Evolutionary conservation across 1,140 invertebrate genomes (phyloP), one percentile per base, ranked within the genome.

Genomic region (Eriosoma lanigerum): DNA sequence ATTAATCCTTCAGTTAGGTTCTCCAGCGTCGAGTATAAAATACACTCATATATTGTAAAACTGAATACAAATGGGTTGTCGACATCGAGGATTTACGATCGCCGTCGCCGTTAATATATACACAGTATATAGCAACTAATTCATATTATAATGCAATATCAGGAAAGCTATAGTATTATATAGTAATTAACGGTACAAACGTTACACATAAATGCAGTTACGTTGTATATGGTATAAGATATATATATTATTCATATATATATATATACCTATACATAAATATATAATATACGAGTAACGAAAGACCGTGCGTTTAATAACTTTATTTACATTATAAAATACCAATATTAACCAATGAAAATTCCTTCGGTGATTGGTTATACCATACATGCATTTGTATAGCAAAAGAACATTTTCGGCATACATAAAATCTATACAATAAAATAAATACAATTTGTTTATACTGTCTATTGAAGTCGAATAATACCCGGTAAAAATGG

Each of bases 141-240:
- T 38, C 32, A 19, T 38, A 64, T 64, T 62, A 38, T 9, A 64
- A 38, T 17, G 60, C 9, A 48, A n/a, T 64, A 38, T 64, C 62
- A 21, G n/a, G 32, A 66, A 66, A 66, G 4, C 62, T 32, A 38
- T 66, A 66, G n/a, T 24, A 68, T 44, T 66, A 66, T 52, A 52
- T 21, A 66, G 62, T 68, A 68, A 68, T 68, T 68, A 24, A 19
- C 38, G 38, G 38, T 24, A 68, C 64, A 68, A 68, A 68, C 38
- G 64, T 15, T 46, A 21, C 15, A 38, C 15, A 24, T 29, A 17
- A 29, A n/a, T 24, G 24, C 13, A 12, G 13, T 24, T 8, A 38
- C 32, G 32, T n/a, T n/a, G n/a, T n/a, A n/a, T n/a, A n/a, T n/a
- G n/a, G n/a, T n/a, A n/a, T n/a, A n/a, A n/a, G n/a, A n/a, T n/a